Evolutionary conservation across 2,113 vertebrate genomes (phyloP), one percentile per base, ranked within the genome.

Genomic region (Struthidea cinerea): DNA sequence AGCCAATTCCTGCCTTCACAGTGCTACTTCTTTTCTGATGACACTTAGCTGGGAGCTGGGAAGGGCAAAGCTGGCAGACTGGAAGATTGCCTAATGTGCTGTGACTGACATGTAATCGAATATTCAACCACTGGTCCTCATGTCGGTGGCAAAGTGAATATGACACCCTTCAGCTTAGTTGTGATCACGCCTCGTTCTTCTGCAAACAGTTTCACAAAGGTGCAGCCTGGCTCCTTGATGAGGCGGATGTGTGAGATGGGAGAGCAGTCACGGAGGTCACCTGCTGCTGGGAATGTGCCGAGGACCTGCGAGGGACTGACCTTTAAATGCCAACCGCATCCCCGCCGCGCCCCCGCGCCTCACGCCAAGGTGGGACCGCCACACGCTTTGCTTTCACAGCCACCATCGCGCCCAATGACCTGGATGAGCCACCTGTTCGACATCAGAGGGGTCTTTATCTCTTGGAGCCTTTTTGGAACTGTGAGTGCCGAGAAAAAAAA

Each of bases 31-130:
- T 92, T 95, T 80, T 70, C 92, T 56, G 89, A 49, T 92, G 96
- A 95, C 96, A 97, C 96, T 96, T 95, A 81, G 91, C 94, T 97
- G 5, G 73, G 90, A 95, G 91, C 90, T 89, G 94, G 96, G 93
- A 93, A 95, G 89, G 95, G 94, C 94, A 95, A 93, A 97, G 82
- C 94, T 95, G 95, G 94, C 91, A 96, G 90, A 93, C 96, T 96
- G 94, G 95, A 97, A 97, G 96, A 96, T 97, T 96, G 94, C 95
- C 96, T 97, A 96, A 97, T 95, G 93, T 95, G 95, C 95, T 97
- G 91, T 97, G 96, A 97, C 95, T 97, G 95, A 97, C 93, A 46
- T 95, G 90, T 92, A 97, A 97, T 95, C 88, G 92, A 97, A 97
- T 96, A 97, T 94, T 94, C 93, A 97, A 91, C 95, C 91, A 80